Evolutionary conservation across 2,797 vertebrate genomes (phyloP), one percentile per base, ranked within the genome.

Genomic region (Botia almorhae): DNA sequence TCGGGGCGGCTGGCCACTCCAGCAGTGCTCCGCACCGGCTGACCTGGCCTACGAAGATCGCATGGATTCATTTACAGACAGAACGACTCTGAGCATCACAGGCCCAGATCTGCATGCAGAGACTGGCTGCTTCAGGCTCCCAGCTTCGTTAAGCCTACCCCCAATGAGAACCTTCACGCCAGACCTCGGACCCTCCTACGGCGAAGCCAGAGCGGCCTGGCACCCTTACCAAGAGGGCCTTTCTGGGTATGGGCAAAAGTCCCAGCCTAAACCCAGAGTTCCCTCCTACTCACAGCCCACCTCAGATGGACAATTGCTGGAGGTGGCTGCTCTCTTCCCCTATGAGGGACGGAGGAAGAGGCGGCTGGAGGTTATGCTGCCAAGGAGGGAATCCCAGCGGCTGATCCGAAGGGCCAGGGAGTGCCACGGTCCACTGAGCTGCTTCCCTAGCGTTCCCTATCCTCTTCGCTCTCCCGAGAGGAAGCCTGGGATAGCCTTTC

Each of bases 1-100:
- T 87, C 96, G 97, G 63, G 92, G 96, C 39, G 94, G 96, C 0
- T 98, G 97, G 96, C 96, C 96, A 73, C 94, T 97, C 90, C 97
- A 99, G 92, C 98, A 98, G 91, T 98, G 96, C 92, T 98, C 97
- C 0, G 96, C 97, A 0, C 97, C 97, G 0, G 97, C 97, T 0
- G 98, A 99, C 85, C 94, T 99, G 64, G 94, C 93, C 80, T 98
- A 97, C 2, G 98, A 99, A 80, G 97, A 98, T 91, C 95, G 97
- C 67, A 97, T 94, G 85, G 97, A 99, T 93, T 99, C 98, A 78
- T 95, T 99, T 90, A 99, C 98, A 60, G 98, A 99, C 95, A 96
- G 97, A 96, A 99, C 98, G 88, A 98, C 95, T 92, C 95, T 99
- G 83, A 95, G 95, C 90, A 89, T 94, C 83, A 71, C 89, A 55